Evolutionary conservation across 37 sponge, comb jelly and placozoan genomes (phyloP).

Genomic region (Dysidea cf. avara): DNA sequence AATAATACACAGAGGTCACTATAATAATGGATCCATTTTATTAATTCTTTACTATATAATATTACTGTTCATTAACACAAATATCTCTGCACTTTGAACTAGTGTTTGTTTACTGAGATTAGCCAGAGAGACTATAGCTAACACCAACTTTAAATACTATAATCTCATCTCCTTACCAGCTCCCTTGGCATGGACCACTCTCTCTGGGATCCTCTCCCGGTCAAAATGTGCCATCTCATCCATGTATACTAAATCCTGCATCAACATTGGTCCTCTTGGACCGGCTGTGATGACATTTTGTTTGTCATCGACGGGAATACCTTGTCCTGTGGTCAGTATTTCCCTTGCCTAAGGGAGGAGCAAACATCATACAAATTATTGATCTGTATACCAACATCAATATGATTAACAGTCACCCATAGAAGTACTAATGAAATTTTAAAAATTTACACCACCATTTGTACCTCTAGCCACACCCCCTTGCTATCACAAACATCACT

Average conservation of each 20-base stretch:
- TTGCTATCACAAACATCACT: too few species aligned
- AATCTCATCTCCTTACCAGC: too few species aligned
- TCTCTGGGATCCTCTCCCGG: constrained; percentile 90
- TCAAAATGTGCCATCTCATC: constrained; percentile 96
- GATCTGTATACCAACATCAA: too few species aligned
- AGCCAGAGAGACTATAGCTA: neutral
- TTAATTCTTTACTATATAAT: neutral
- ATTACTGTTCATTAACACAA: neutral
- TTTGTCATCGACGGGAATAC: constrained; percentile 78
- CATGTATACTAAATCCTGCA: constrained; percentile 80
- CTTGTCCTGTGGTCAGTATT: constrained; percentile 83
- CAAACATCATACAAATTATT: too few species aligned
- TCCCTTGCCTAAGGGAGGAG: constrained; percentile 37
- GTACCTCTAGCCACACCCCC: too few species aligned
- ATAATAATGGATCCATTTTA: neutral
- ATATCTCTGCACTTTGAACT: neutral
- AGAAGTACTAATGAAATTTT: neutral
- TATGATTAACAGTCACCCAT: neutral
- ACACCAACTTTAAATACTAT: neutral
- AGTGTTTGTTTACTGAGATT: neutral
- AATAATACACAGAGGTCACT: neutral
- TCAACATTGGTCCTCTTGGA: constrained; percentile 64
- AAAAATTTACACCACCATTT: neutral
- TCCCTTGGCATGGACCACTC: constrained; percentile 96
- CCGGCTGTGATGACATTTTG: constrained; percentile 70